Evolutionary conservation across 2,888 invertebrate genomes (phyloP), one percentile per base, ranked within the genome.

Genomic region (Xanthorhoe spadicearia): DNA sequence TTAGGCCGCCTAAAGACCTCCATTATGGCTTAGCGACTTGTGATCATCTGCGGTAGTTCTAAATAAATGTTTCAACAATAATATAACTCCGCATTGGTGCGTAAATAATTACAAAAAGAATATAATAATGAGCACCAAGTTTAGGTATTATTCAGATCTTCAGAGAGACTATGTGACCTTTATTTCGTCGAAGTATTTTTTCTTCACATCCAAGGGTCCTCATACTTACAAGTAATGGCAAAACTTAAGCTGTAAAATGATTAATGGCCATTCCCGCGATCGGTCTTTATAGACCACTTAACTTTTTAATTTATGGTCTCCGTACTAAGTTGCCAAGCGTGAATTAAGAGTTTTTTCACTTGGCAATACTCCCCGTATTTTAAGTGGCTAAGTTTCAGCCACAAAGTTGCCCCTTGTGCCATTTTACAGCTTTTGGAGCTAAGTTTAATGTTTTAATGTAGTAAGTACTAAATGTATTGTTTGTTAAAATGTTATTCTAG

Each of bases 161-260:
- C 32, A 32, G 32, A 32, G 32, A 28, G 8, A 38, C 38, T 38
- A 9, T 38, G 38, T 38, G 10, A 38, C 38, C 7, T 13, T 43
- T 43, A 7, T 32, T 43, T 43, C 38, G 3, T 43, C 13, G 38
- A 43, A 43, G 15, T 15, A 15, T 46, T 28, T 28, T 38, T 59
- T 43, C 58, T 66, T 53, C 28, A 68, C 61, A 61, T 28, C 19
- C 17, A 57, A 61, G 66, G 46, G 60, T 62, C 60, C 61, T 52
- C 28, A 48, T 68, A 73, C 78, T 79, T 75, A 68, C 56, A 74
- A 76, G 77, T 82, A 85, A 86, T 80, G 80, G 79, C 70, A 70
- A 75, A 84, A 87, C 74, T 87, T 86, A 53, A 75, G 68, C 79
- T 79, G 77, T 86, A 80, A 86, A 85, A 84, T 85, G 79, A 86